Conservation (phyloP, 2,113 vertebrate genomes). For the Aythya baeri region DNA sequence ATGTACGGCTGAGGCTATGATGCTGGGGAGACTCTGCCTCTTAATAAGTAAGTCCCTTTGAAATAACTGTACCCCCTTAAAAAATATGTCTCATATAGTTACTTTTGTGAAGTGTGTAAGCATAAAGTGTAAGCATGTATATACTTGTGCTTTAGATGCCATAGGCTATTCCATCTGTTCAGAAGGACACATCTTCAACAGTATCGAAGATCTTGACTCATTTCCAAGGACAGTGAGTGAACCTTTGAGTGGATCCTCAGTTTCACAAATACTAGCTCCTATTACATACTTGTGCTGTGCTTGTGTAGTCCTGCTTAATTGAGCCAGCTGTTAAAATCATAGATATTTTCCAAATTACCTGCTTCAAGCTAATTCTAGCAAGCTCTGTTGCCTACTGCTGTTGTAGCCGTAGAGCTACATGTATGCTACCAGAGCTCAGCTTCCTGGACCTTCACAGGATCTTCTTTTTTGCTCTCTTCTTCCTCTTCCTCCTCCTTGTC, state of each 20-base stretch:
- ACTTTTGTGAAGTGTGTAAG: not conserved
- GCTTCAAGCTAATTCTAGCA: not conserved
- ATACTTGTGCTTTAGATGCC: not conserved
- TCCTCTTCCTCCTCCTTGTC: not conserved
- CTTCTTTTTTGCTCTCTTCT: not conserved
- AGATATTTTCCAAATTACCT: not conserved
- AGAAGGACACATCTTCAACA: not conserved
- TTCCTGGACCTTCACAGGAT: not conserved
- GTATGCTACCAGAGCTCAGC: not conserved
- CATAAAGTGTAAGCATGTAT: not conserved
- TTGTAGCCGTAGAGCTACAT: not conserved
- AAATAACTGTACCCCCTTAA: not conserved
- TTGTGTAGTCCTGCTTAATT: not conserved
- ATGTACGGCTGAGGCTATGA: not conserved
- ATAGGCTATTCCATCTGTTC: not conserved
- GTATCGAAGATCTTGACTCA: not conserved
- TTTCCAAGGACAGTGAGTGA: not conserved
- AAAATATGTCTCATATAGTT: not conserved
- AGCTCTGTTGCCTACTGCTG: not conserved
- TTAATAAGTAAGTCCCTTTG: not conserved
- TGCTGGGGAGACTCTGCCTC: not conserved
- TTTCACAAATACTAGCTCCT: not conserved
- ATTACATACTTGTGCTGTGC: not conserved
- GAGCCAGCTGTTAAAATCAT: not conserved
- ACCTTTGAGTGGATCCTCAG: not conserved